Conservation (phyloP, 2,797 vertebrate genomes). For the Paramormyrops hopkinsi region DNA sequence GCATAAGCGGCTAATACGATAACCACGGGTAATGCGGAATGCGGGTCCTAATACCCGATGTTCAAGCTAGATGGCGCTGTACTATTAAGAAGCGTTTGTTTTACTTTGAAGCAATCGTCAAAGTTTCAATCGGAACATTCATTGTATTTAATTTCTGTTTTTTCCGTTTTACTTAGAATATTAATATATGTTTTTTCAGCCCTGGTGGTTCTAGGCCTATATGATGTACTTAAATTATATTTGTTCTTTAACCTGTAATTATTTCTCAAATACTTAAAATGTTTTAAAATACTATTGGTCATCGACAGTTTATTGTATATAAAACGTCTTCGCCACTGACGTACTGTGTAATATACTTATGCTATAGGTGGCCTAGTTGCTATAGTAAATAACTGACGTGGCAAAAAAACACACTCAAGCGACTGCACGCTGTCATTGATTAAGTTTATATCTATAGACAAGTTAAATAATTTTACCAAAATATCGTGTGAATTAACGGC, state of each 20-base stretch:
- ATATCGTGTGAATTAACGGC: background rate
- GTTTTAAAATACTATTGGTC: background rate
- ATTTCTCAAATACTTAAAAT: constrained; percentile 1
- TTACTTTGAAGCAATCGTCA: background rate
- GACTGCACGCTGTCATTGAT: background rate
- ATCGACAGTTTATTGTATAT: background rate
- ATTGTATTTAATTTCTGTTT: background rate
- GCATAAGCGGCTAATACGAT: background rate
- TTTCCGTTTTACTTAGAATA: background rate
- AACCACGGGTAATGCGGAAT: background rate
- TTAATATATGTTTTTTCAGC: background rate
- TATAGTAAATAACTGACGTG: constrained; percentile 4
- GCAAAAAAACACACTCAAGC: background rate
- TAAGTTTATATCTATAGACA: background rate
- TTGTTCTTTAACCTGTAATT: background rate
- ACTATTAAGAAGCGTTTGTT: background rate
- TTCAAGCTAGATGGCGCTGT: constrained; percentile 12
- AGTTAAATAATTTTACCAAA: background rate
- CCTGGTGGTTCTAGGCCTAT: background rate
- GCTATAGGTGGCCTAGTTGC: background rate
- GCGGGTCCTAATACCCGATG: background rate
- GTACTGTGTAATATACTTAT: background rate
- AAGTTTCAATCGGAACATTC: background rate
- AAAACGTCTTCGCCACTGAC: background rate
- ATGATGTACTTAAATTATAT: background rate